A percentile compares a stretch with the other conserved stretches of the same genome.
Evolutionary conservation across 2,797 vertebrate genomes (phyloP).

Genomic region (Gila robusta): DNA sequence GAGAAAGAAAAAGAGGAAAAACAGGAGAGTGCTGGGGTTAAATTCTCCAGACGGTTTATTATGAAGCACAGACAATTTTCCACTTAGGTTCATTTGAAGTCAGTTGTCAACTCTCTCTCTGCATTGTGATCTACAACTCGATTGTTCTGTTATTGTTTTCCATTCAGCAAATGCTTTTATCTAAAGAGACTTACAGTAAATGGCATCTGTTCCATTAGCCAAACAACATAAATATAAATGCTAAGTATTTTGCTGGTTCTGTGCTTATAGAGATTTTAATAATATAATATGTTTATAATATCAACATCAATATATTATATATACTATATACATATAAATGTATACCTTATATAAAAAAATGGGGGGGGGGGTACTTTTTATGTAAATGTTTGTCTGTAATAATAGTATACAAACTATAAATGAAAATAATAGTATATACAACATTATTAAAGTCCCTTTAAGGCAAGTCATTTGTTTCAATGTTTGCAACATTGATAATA

Average conservation of each 20-base stretch:
- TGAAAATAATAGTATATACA: background rate
- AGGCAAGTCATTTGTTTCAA: too few species aligned
- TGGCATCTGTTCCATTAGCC: background rate
- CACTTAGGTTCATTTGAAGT: conserved; percentile 31
- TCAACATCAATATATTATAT: background rate
- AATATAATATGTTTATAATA: background rate
- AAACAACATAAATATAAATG: background rate
- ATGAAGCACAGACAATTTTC: conserved; percentile 34
- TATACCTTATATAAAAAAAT: too few species aligned
- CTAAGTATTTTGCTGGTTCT: background rate
- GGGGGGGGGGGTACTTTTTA: too few species aligned
- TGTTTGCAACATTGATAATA: background rate
- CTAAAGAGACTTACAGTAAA: conserved; percentile 17
- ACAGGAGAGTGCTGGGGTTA: conserved; percentile 10
- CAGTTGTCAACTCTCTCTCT: conserved; percentile 14
- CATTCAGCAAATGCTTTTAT: conserved; percentile 35
- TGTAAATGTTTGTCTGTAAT: too few species aligned
- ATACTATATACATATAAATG: too few species aligned
- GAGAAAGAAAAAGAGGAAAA: conserved; percentile 11
- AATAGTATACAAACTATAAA: too few species aligned
- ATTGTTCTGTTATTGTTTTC: conserved; percentile 14
- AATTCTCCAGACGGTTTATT: conserved; percentile 36
- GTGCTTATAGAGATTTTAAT: background rate
- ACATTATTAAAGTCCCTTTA: too few species aligned
- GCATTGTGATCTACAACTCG: conserved; percentile 3